Evolutionary conservation across 2,888 invertebrate genomes (phyloP), one percentile per base, ranked within the genome.

Genomic region (Saturnia pavonia): DNA sequence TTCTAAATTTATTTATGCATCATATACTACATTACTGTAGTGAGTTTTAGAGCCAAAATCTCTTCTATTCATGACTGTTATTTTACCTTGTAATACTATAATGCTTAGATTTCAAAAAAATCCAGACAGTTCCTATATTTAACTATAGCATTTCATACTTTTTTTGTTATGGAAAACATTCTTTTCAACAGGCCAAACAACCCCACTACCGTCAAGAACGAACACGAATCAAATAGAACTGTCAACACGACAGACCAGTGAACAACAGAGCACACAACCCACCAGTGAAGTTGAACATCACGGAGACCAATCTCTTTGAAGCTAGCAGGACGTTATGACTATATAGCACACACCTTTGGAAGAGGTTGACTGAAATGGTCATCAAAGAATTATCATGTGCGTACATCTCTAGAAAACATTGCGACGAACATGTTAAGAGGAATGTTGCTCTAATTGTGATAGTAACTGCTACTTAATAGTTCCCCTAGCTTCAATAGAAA

Each of bases 201-300:
- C 89, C 70, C 95, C 88, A 71, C 85, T 91, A 77, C 92, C 91
- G 70, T 93, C 89, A 76, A 91, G 90, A 90, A 88, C 86, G 82
- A 80, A 80, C 70, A 94, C 84, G 82, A 92, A 82, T 72, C 91
- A 91, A 72, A 81, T 82, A 71, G 86, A 89, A 67, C 80, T 82
- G 73, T 74, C 82, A 51, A 79, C 84, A 69, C 84, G 84, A 69
- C 86, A 85, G 73, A 80, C 77, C 69, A 80, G 72, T 70, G 87
- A 87, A 43, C 87, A 88, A 74, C 89, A 90, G 73, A 85, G 77
- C 71, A 74, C 87, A 40, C 89, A 88, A 72, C 75, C 90, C 0
- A 78, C 86, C 0, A 88, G 87, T 0, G 91, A 91, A 77, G 89
- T 88, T 14, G 91, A 92, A 76, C 87, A 87, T 70, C 88, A 85